Base-by-base conservation (phyloP, 2,888 invertebrate species). In the Cordylochernes scorpioides region DNA sequence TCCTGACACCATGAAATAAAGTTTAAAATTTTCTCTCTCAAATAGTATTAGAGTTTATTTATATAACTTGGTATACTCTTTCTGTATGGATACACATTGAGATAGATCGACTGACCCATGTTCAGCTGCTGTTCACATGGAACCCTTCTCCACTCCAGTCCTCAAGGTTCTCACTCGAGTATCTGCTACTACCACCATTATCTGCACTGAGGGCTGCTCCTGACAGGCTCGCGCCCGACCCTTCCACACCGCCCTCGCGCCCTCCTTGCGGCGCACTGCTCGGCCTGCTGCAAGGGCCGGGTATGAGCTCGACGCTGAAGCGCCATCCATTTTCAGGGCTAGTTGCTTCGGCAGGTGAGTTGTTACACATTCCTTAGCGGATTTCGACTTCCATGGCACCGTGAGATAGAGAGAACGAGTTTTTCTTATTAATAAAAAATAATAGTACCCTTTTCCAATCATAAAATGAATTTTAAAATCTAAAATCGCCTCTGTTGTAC, bases 381-480 rank as follows among this genome's bases (percentile, higher is more conserved):
- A 58, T 62, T 62, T 62, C 67, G 61, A 68, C 67, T 68, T 68
- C 66, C 66, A 65, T 66, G 66, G 63, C 64, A n/a, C n/a, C n/a
- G n/a, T n/a, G n/a, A n/a, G n/a, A n/a, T n/a, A n/a, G n/a, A n/a
- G n/a, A n/a, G n/a, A n/a, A n/a, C n/a, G n/a, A n/a, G n/a, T n/a
- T n/a, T n/a, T n/a, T n/a, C n/a, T n/a, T n/a, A n/a, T n/a, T n/a
- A n/a, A n/a, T n/a, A n/a, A n/a, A n/a, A n/a, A n/a, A n/a, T n/a
- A n/a, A n/a, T n/a, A n/a, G n/a, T n/a, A n/a, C n/a, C n/a, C n/a
- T n/a, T n/a, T n/a, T n/a, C n/a, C n/a, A n/a, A n/a, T n/a, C n/a
- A n/a, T n/a, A n/a, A n/a, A n/a, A n/a, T n/a, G n/a, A n/a, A n/a
- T n/a, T n/a, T n/a, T n/a, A n/a, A n/a, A n/a, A n/a, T n/a, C n/a